Base-by-base conservation (phyloP, 2,888 invertebrate genomes). In the Pardosa pseudoannulata region DNA sequence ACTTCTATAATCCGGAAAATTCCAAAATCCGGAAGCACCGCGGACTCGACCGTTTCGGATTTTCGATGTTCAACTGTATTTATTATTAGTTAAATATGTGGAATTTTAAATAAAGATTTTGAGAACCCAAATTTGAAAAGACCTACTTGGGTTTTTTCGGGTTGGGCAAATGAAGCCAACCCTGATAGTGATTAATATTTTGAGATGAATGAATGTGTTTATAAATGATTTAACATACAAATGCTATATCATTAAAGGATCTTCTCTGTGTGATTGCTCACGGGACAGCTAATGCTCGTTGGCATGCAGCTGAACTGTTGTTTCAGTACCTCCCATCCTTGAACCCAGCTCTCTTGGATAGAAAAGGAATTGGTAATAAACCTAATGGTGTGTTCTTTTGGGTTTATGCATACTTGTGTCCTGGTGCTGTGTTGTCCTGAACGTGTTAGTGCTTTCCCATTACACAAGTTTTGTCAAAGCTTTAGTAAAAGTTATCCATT, bases 301-400 rank as follows among this genome's bases (percentile, higher is more conserved):
- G 97, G n/a, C 97, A 98, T 0, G 99, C 99, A 0, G 98, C 98
- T 75, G 98, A 98, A 92, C 93, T 99, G 50, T 94, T 99, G 71
- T 99, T 99, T 93, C 98, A 98, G 93, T 99, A 99, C 92, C 99
- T 99, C 98, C 99, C 99, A 3, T 96, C 98, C 2, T 96, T 99
- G 90, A 98, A 98, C 92, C 96, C 98, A 29, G 96, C 96, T 91
- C 94, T 97, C 6, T 96, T 97, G 90, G 98, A 98, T 91, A 93
- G 97, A 78, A 96, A 89, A 81, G 79, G 95, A 89, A 83, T 90
- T 88, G 88, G 86, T 50, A 88, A 88, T 73, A 89, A 88, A 73
- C 89, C 89, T 88, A 82, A 87, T 68, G 85, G 80, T 85, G 79
- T 78, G 83, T 87, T 70, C 41, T 67, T 76, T 87, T 87, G 65